Percentiles rank a stretch among this genome's conserved stretches.
Conservation (phyloP, 2,113 vertebrate species). For the Mus spicilegus region DNA sequence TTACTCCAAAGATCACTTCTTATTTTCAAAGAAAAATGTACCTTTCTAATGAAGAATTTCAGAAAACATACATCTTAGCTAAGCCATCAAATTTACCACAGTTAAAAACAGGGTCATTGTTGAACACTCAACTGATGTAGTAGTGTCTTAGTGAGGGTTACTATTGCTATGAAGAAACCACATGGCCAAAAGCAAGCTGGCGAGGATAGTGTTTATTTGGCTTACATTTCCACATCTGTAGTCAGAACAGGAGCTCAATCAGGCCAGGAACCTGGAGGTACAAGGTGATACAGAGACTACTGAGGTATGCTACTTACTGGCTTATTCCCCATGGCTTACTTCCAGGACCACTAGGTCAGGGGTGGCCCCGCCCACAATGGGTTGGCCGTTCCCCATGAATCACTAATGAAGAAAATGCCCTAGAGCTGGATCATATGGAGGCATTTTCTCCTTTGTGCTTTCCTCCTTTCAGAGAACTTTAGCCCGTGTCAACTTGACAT, state of each 20-base stretch:
- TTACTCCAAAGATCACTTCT: conserved; percentile 26
- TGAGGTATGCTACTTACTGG: not conserved
- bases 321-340: not conserved
- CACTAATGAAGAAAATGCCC: not conserved
- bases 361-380: not conserved
- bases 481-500: not conserved
- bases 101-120: not conserved
- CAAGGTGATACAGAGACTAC: not conserved
- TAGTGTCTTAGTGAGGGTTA: not conserved
- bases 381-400: not conserved
- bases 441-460: not conserved
- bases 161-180: not conserved
- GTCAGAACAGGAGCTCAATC: not conserved
- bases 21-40: conserved; percentile 58
- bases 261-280: not conserved
- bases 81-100: conserved; percentile 52
- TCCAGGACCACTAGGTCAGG: not conserved
- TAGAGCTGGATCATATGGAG: not conserved
- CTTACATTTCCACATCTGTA: not conserved
- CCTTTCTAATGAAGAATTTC: conserved; percentile 36
- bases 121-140: not conserved
- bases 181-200: not conserved
- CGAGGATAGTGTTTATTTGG: not conserved
- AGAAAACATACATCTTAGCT: conserved; percentile 24
- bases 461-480: not conserved